These are phyloP conservation scores for Holothuria scabra DNA, from an alignment of 53 echinoderm and acorn worm genomes.

Conservation along the genomic window DNA sequence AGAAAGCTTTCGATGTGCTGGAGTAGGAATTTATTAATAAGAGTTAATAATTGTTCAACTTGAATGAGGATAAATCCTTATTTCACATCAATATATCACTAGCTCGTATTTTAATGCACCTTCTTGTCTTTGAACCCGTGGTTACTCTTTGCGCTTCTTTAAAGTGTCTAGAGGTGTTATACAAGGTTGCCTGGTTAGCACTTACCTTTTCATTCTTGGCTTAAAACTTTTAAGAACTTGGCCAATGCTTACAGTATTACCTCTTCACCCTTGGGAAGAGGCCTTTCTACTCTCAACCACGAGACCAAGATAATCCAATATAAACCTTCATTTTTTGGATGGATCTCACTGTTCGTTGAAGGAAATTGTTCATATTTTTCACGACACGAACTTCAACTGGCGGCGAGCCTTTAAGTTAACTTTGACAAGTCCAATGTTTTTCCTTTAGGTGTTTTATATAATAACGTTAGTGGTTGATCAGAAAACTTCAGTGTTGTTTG, in stretches of 20 bases:
- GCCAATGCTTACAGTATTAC: neutral
- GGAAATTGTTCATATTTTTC: neutral
- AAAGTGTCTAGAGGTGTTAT: neutral
- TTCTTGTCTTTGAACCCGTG: neutral
- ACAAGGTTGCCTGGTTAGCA: neutral
- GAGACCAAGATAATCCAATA: neutral
- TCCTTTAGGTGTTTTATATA: too few species aligned
- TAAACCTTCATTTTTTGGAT: too few species aligned
- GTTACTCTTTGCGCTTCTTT: neutral
- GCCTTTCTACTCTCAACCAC: neutral
- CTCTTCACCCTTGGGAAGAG: neutral
- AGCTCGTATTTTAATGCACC: too few species aligned
- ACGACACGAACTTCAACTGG: neutral
- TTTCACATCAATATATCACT: too few species aligned
- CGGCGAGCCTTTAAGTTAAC: conserved; percentile 5
- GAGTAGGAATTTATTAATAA: too few species aligned
- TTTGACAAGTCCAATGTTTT: neutral
- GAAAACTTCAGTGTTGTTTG: too few species aligned
- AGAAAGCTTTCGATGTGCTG: too few species aligned
- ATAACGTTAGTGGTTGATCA: too few species aligned
- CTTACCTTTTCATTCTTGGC: neutral
- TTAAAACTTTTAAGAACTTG: too few species aligned
- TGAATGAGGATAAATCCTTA: too few species aligned
- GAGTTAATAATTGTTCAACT: too few species aligned
- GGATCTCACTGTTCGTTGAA: neutral